Base-by-base conservation (phyloP, 2,113 vertebrate genomes). In the Phaethornis superciliosus region DNA sequence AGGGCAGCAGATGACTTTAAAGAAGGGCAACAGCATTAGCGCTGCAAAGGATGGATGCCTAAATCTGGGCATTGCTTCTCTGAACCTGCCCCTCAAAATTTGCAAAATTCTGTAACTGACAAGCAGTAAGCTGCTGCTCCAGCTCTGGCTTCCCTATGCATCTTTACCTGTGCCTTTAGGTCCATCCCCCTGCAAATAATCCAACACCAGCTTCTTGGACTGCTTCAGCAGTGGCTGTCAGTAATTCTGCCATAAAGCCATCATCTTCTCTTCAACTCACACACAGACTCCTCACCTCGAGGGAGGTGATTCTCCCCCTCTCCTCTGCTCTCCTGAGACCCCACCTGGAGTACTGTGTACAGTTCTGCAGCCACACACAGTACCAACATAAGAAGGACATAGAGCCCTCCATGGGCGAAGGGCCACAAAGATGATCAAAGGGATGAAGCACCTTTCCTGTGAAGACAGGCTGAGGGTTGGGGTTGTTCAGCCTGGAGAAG, bases 1-100 rank as follows among this genome's bases (percentile, higher is more conserved):
- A 92, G 75, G 62, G 56, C 59, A 80, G 75, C 56, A 88, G 40
- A 67, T 63, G 33, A 88, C 60, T 93, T 91, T 20, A 67, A 95
- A 88, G 56, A 32, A 81, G 44, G 60, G 62, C 71, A 95, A 65
- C 23, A 87, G 52, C 37, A 84, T 26, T 63, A 59, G 70, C 60
- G 44, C 32, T 79, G 81, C 60, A 92, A 60, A 87, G 37, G 26
- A 81, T 23, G 21, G 28, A 33, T 84, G 26, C 30, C 62, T 86
- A 81, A 33, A 80, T 55, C 51, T 63, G 26, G 46, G 46, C 74
- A 79, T 18, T 42, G 56, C 60, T 94, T 64, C 55, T 85, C 23
- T 22, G 64, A 79, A 75, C 18, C 26, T 49, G 17, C 22, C 77
- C 37, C 76, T 74, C 32, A 49, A 80, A 85, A 51, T 26, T 37